Evolutionary conservation across 2,888 invertebrate genomes (phyloP), one percentile per base, ranked within the genome.

Genomic region (Drosophila buzzatii): DNA sequence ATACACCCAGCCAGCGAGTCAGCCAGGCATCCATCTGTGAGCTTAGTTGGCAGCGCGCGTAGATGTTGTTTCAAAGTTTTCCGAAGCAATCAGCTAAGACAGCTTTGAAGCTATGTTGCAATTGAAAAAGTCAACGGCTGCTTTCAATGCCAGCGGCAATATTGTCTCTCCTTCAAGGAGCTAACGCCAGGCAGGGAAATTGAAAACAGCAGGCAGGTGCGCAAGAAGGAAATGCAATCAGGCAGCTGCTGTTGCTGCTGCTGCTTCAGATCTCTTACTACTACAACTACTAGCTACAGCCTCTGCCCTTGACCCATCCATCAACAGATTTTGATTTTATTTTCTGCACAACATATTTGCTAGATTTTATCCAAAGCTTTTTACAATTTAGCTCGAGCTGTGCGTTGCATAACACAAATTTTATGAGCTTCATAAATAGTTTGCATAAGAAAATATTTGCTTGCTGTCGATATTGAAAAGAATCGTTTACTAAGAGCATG

Each of bases 51-150:
- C 68, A 66, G 71, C 61, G 61, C 70, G 44, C 45, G 58, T 55
- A 37, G 73, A 82, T 76, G 81, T 82, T 82, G 81, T 83, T 76
- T 72, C 83, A 88, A 85, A 85, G 85, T 85, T 85, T 87, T 53
- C 70, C 79, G 63, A 77, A 76, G 85, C 88, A 85, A 85, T 85
- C 88, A 88, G 64, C 76, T 62, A 58, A 71, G 66, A 41, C 60
- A 70, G 64, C 60, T 44, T 9, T 60, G 47, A 6, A 42, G 55
- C 70, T 61, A 56, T 58, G 68, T 70, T 72, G 85, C 85, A 87
- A 85, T 85, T 88, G 81, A 83, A 85, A 85, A 87, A 85, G 85
- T 88, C 88, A 87, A 82, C 81, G 84, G 75, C 85, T 80, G 82
- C 64, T 69, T 83, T 79, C 81, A 73, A 81, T 82, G 87, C 85